Evolutionary conservation across 1,140 invertebrate species (phyloP), one percentile per base, ranked within the genome.

Genomic region (Aphidius gifuensis): DNA sequence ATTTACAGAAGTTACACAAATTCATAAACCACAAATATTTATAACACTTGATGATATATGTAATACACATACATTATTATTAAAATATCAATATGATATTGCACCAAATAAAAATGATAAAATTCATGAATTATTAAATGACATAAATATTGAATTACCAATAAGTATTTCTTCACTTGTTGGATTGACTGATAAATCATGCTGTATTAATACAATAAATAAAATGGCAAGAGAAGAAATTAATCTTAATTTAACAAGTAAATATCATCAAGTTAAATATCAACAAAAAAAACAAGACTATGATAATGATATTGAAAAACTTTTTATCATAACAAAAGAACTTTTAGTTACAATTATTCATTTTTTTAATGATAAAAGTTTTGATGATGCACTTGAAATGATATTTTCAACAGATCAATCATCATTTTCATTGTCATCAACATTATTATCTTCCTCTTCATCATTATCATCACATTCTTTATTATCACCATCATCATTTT

Each of bases 1-100:
- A 68, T 93, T 90, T 71, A 87, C 89, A 0, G 91, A 93, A 69
- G 88, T 89, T 1, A 90, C 89, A 4, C 77, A 91, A 16, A 84
- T 92, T 48, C 82, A 90, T 54, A 85, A 84, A 72, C 91, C 91
- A 3, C 85, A 87, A 67, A 89, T 92, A 62, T 89, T 88, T 70
- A 90, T 92, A 50, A 87, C 46, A 76, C 87, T 54, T 84, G 87
- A 83, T 16, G 86, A 89, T 81, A 86, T 90, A 57, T 85, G 85
- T 60, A 86, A 89, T 51, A 88, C 86, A 2, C 88, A 90, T 69
- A 80, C 83, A 66, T 74, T 92, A 2, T 74, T 93, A 16, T 65
- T 90, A 3, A 85, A 90, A 61, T 87, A 92, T 70, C 84, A 89
- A 71, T 85, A 90, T 66, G 83, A 85, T 47, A 84, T 93, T 61